Percentiles rank a stretch among this genome's conserved stretches.
Evolutionary conservation across 2,797 vertebrate genomes (phyloP).

Genomic region (Pempheris klunzingeri): DNA sequence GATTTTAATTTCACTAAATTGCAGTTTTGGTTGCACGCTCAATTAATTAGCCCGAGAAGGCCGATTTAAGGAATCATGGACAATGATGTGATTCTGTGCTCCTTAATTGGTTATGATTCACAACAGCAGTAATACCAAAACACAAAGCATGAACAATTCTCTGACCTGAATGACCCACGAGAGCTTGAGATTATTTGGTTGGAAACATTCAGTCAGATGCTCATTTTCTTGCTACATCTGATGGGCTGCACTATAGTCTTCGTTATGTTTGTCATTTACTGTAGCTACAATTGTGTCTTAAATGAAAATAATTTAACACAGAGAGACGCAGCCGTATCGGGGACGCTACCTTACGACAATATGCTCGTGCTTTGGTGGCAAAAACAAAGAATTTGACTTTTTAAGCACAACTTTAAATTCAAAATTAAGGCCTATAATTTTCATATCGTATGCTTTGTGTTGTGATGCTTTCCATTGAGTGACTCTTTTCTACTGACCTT

Average conservation of each 20-base stretch:
- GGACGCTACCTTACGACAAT: too few relatives aligned
- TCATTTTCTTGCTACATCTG: background rate
- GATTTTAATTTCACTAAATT: slow-evolving; percentile 55
- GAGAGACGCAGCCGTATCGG: background rate
- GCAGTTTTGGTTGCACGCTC: slow-evolving; percentile 52
- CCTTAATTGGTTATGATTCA: slow-evolving; percentile 57
- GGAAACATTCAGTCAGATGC: background rate
- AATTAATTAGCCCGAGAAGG: slow-evolving; percentile 48
- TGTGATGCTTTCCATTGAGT: background rate
- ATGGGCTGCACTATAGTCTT: background rate
- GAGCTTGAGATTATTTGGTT: slow-evolving; percentile 14
- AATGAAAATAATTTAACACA: background rate
- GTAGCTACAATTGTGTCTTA: background rate
- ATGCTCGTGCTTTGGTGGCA: too few relatives aligned
- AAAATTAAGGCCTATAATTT: too few relatives aligned
- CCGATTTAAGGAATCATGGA: slow-evolving; percentile 60
- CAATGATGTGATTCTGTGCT: slow-evolving; percentile 52
- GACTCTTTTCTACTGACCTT: slow-evolving; percentile 80
- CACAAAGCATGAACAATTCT: slow-evolving; percentile 68
- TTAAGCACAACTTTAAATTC: too few relatives aligned
- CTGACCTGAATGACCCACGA: slow-evolving; percentile 14
- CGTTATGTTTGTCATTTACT: too few relatives aligned
- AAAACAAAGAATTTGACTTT: too few relatives aligned
- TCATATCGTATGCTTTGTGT: slow-evolving; percentile 68
- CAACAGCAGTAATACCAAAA: slow-evolving; percentile 55